Evolutionary conservation across 2,888 invertebrate genomes (phyloP), one percentile per base, ranked within the genome.

Genomic region (Tiliacea aurago): DNA sequence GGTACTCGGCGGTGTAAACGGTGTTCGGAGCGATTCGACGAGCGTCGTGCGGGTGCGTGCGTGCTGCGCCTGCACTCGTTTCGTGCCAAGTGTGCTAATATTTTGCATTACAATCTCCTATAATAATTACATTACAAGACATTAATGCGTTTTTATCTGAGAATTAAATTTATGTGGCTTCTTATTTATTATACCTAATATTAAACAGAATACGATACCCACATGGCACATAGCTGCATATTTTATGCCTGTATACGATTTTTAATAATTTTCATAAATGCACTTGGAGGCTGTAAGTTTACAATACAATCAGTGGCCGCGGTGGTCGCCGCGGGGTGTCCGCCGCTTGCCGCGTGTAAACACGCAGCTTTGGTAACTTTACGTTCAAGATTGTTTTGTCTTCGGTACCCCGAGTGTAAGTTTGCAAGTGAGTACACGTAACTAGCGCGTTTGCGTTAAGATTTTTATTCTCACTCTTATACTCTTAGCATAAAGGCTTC

Each of bases 341-440:
- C 81, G 55, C 65, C 51, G 61, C 68, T 43, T 55, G 59, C 43
- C 53, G 72, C 70, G 15, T 59, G 45, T 76, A 66, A 64, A 61
- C 61, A 62, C 56, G 10, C 58, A 9, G 18, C 58, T 43, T 51
- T 70, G 62, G 47, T 67, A 45, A 74, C 49, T 69, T 69, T 67
- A 68, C 59, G n/a, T 49, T 59, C 37, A 23, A 74, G 67, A 83
- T 79, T 69, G 68, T 86, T 84, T 84, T 79, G 84, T 85, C 70
- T 83, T 66, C 66, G 51, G 53, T n/a, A n/a, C n/a, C n/a, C n/a
- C n/a, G n/a, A n/a, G n/a, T n/a, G n/a, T n/a, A n/a, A n/a, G n/a
- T n/a, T n/a, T n/a, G n/a, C n/a, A n/a, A n/a, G n/a, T n/a, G n/a
- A n/a, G n/a, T n/a, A n/a, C n/a, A n/a, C n/a, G n/a, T n/a, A n/a